These are phyloP conservation scores for Agriotes lineatus DNA, from an alignment of 2,888 invertebrate genomes.

Conservation along the genomic window DNA sequence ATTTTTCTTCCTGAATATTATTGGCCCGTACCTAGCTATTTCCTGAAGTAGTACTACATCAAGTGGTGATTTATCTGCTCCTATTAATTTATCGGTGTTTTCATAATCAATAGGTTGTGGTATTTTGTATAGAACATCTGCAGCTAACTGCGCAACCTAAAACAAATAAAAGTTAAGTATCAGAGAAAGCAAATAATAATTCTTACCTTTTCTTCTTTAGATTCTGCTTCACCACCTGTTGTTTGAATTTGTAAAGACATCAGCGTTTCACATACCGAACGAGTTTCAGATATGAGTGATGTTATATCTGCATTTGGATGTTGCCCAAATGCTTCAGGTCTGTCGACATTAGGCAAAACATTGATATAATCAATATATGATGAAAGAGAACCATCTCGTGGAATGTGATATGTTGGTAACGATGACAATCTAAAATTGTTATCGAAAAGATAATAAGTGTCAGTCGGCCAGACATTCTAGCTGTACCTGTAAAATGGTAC, in stretches of 20 bases:
- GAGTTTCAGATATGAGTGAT: constrained; percentile 84
- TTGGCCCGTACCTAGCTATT: constrained; percentile 68
- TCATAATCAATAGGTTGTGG: constrained; percentile 84
- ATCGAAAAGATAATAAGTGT: too few species aligned
- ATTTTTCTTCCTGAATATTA: too few species aligned
- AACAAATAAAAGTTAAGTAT: background rate
- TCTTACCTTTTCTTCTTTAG: constrained; percentile 77
- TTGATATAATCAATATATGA: constrained; percentile 86
- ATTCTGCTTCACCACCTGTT: constrained; percentile 69
- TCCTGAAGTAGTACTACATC: constrained; percentile 90
- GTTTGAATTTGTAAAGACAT: constrained; percentile 82
- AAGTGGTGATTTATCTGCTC: constrained; percentile 79
- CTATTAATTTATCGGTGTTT: constrained; percentile 80
- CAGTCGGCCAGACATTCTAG: too few species aligned
- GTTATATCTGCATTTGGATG: constrained; percentile 92
- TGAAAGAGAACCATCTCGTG: constrained; percentile 83
- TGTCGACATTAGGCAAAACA: constrained; percentile 81
- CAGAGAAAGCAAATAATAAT: too few species aligned
- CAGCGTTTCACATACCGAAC: constrained; percentile 81
- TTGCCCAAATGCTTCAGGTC: constrained; percentile 90
- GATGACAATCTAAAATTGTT: constrained; percentile 74
- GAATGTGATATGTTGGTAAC: constrained; percentile 84
- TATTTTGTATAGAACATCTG: constrained; percentile 79
- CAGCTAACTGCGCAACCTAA: constrained; percentile 75
- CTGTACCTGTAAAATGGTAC: constrained; percentile 74